phyloP scores from a whole-genome alignment of 2,888 invertebrate species.

The Quadroppia sp. region DNA sequence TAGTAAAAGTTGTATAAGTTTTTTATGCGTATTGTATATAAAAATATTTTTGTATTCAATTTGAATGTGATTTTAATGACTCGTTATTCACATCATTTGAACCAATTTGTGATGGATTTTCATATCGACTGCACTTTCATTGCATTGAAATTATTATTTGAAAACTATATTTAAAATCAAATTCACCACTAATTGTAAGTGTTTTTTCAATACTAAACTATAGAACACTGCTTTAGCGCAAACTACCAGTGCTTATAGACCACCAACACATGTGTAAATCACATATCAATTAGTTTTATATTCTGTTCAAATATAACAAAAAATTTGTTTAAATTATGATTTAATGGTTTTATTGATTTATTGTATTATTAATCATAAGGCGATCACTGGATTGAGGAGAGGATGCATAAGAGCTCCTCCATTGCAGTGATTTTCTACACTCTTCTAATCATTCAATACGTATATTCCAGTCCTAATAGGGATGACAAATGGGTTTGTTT shows the following conservation, averaged over 20 bases:
- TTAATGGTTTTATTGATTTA: background rate
- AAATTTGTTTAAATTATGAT: background rate
- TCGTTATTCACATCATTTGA: background rate
- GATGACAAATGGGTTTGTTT: conserved; percentile 23
- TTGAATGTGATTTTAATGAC: background rate
- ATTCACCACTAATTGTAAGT: conserved; percentile 23
- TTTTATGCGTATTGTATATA: too few species aligned
- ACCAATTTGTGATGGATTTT: conserved; percentile 1
- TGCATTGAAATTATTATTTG: background rate
- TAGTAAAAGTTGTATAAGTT: too few species aligned
- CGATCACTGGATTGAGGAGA: conserved; percentile 15
- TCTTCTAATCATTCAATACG: conserved; percentile 7
- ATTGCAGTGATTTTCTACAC: conserved; percentile 27
- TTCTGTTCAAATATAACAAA: background rate
- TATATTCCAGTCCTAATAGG: background rate
- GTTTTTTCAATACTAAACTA: background rate
- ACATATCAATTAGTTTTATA: background rate
- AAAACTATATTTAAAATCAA: conserved; percentile 13
- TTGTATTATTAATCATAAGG: background rate
- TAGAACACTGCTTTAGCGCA: background rate
- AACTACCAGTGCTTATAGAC: background rate
- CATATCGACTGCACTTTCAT: background rate
- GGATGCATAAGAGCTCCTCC: conserved; percentile 31
- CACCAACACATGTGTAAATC: too few species aligned
- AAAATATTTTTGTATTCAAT: background rate